Percentiles rank a stretch among this genome's conserved stretches.
Conservation (phyloP, 1,140 invertebrate species). For the Drosophila mauritiana region DNA sequence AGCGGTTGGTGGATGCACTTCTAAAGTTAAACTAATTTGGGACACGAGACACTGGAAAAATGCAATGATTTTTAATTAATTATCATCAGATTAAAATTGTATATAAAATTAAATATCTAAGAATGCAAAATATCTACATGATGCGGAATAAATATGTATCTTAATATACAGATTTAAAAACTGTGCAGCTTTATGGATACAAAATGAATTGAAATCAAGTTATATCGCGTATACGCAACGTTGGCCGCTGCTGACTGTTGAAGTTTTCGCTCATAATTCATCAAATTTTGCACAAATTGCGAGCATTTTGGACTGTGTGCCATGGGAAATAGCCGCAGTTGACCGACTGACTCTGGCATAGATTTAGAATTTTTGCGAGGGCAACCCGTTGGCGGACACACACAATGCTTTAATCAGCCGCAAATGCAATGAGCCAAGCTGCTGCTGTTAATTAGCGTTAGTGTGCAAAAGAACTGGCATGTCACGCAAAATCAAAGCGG, state of each 20-base stretch:
- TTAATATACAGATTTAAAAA: too few relatives aligned
- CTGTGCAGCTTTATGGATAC: too few relatives aligned
- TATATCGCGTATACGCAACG: not conserved
- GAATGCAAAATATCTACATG: too few relatives aligned
- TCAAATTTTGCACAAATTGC: too few relatives aligned
- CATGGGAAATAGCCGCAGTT: not conserved
- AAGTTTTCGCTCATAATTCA: too few relatives aligned
- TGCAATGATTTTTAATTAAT: not conserved
- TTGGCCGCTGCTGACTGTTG: not conserved
- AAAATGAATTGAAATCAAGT: too few relatives aligned
- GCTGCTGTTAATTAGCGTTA: slow-evolving; percentile 50
- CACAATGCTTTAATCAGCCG: slow-evolving; percentile 47
- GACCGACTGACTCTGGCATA: not conserved
- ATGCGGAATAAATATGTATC: too few relatives aligned
- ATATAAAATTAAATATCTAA: not conserved
- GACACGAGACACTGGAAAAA: not conserved
- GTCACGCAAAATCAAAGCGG: not conserved
- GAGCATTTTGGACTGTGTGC: not conserved
- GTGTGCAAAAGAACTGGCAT: slow-evolving; percentile 12
- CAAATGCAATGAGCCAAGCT: slow-evolving; percentile 39
- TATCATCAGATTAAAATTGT: not conserved
- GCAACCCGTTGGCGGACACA: not conserved
- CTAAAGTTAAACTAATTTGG: slow-evolving; percentile 32
- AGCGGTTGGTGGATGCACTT: slow-evolving; percentile 5
- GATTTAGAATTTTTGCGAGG: slow-evolving; percentile 1